These are phyloP conservation scores for Onychomys arenicola DNA, from an alignment of 2,797 vertebrate genomes.

Conservation along the genomic window DNA sequence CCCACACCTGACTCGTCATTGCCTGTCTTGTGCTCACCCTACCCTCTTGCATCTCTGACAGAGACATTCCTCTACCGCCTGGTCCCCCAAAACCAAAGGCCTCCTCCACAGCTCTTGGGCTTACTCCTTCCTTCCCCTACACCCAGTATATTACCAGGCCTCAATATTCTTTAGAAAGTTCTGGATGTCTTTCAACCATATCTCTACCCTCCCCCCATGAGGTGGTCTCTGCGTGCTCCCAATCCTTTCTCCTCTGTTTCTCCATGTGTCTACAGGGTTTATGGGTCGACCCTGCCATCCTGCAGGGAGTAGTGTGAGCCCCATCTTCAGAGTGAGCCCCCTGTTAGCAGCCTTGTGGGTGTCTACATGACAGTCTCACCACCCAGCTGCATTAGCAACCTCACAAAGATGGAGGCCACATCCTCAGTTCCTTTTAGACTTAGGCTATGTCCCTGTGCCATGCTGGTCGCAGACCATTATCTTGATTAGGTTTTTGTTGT, in stretches of 20 bases:
- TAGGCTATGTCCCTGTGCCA: not conserved
- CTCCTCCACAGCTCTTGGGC: not conserved
- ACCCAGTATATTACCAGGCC: not conserved
- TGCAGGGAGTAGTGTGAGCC: not conserved
- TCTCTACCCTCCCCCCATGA: not conserved
- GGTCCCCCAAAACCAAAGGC: not conserved
- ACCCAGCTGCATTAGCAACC: not conserved
- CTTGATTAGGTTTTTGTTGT: not conserved
- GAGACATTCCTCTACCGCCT: not conserved
- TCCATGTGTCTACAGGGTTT: not conserved
- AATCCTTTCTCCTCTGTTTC: not conserved
- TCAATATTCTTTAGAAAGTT: not conserved
- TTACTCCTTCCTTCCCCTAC: not conserved
- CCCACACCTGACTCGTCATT: not conserved
- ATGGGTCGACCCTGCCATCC: not conserved
- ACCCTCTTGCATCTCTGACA: not conserved
- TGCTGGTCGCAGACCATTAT: not conserved
- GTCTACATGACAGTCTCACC: not conserved
- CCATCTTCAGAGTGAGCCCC: not conserved
- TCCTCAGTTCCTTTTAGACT: not conserved
- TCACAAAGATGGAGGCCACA: not conserved
- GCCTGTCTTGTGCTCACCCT: not conserved
- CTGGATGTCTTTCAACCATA: not conserved
- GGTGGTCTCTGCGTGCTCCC: not conserved
- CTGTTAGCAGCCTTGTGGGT: not conserved